Percentiles rank a stretch among this genome's conserved stretches.
Conservation (phyloP, 2,888 invertebrate genomes). For the Laspeyria flexula region DNA sequence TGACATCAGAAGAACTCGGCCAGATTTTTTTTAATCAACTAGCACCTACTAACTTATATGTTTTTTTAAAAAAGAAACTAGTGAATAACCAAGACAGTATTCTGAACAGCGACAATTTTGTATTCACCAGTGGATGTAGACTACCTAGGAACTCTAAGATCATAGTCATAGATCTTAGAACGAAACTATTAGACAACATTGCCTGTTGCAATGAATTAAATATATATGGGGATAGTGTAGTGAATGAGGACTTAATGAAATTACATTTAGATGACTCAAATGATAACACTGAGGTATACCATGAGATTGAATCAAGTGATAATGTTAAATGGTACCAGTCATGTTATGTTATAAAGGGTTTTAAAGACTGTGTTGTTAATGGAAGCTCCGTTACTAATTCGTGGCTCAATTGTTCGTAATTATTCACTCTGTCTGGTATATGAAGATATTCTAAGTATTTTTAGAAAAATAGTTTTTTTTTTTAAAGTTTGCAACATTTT, state of each 20-base stretch:
- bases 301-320: slow-evolving; percentile 71
- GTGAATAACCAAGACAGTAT: slow-evolving; percentile 49
- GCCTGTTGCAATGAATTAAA: slow-evolving; percentile 74
- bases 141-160: slow-evolving; percentile 71
- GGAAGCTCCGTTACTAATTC: slow-evolving; percentile 83
- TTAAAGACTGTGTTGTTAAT: slow-evolving; percentile 85
- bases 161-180: slow-evolving; percentile 69
- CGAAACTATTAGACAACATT: slow-evolving; percentile 52
- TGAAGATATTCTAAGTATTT: too few species aligned
- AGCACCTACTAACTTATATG: slow-evolving; percentile 79
- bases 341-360: slow-evolving; percentile 84
- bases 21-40: slow-evolving; percentile 71
- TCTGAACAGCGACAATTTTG: slow-evolving; percentile 68
- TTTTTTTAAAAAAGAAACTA: slow-evolving; percentile 76
- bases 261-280: slow-evolving; percentile 46
- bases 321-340: slow-evolving; percentile 83
- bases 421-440: too few species aligned
- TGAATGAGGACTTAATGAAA: slow-evolving; percentile 48
- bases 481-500: too few species aligned
- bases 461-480: too few species aligned
- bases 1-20: slow-evolving; percentile 75
- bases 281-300: slow-evolving; percentile 47
- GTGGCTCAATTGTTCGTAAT: slow-evolving; percentile 68
- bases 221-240: slow-evolving; percentile 69
- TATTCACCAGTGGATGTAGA: slow-evolving; percentile 64